These are phyloP conservation scores for Brenthis ino DNA, from an alignment of 2,888 invertebrate species.

Conservation along the genomic window DNA sequence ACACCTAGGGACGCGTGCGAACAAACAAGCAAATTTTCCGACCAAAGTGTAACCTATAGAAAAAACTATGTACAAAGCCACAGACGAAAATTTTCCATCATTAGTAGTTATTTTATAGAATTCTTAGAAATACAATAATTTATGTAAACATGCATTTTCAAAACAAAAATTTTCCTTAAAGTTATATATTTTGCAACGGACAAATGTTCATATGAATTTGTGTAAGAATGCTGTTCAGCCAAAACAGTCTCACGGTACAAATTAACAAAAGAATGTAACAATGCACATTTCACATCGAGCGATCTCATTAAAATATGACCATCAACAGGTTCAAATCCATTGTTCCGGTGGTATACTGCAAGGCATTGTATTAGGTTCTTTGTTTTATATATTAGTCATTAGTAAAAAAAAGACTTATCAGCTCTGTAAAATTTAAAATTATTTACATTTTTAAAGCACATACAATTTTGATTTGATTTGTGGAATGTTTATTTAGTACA, in stretches of 20 bases:
- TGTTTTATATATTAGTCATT: conserved; percentile 37
- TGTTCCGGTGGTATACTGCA: conserved; percentile 35
- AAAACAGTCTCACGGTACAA: conserved; percentile 34
- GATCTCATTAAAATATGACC: conserved; percentile 37
- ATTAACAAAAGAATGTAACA: conserved; percentile 33
- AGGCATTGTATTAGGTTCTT: conserved; percentile 37
- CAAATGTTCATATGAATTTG: not conserved
- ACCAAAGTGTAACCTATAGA: too few species aligned
- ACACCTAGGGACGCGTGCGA: too few species aligned
- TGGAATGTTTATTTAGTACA: not conserved
- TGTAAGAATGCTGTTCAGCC: not conserved
- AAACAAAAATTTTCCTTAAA: too few species aligned
- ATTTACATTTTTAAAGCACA: conserved; percentile 18
- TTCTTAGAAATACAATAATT: too few species aligned
- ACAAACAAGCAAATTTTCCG: too few species aligned
- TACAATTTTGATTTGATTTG: not conserved
- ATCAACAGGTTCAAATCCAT: conserved; percentile 25
- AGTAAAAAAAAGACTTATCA: conserved; percentile 29
- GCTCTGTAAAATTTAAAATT: conserved; percentile 14
- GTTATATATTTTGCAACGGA: not conserved
- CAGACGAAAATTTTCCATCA: too few species aligned
- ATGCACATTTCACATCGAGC: conserved; percentile 27
- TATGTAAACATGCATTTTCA: too few species aligned
- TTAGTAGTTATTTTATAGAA: too few species aligned
- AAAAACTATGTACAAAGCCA: too few species aligned